Percentiles rank a stretch among this genome's conserved stretches.
These are phyloP conservation scores for Phalloptychus januarius DNA, from an alignment of 2,797 vertebrate genomes.

Conservation along the genomic window DNA sequence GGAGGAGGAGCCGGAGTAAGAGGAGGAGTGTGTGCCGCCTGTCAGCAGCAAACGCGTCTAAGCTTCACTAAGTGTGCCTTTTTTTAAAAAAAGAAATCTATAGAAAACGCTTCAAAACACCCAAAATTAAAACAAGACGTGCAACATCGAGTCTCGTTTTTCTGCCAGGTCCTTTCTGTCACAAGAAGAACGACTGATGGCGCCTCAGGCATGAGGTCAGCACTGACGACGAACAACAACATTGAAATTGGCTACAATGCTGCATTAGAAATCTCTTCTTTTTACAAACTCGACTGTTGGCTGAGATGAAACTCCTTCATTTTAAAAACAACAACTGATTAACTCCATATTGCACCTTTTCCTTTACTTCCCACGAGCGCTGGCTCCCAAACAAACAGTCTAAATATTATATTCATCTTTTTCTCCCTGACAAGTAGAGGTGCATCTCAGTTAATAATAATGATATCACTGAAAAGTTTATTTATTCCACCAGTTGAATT, in stretches of 20 bases:
- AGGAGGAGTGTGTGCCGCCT: conserved; percentile 19
- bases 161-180: conserved; percentile 69
- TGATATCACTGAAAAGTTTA: background rate
- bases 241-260: conserved; percentile 81
- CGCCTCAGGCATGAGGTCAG: conserved; percentile 79
- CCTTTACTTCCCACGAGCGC: conserved; percentile 65
- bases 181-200: conserved; percentile 69
- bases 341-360: conserved; percentile 83
- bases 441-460: conserved; percentile 1
- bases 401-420: conserved; percentile 65
- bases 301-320: conserved; percentile 51
- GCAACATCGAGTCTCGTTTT: conserved; percentile 71
- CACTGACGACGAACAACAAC: conserved; percentile 75
- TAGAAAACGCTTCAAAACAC: conserved; percentile 31
- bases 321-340: conserved; percentile 70
- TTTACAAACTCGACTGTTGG: conserved; percentile 58
- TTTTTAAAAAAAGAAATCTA: conserved; percentile 40
- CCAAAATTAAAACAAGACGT: conserved; percentile 50
- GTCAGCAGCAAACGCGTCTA: conserved; percentile 24
- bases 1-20: background rate
- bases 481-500: background rate
- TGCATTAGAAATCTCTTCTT: conserved; percentile 73
- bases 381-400: conserved; percentile 46
- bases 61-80: conserved; percentile 44
- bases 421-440: conserved; percentile 64